Conservation (phyloP, 2,797 vertebrate species). For the Tapirus indicus region DNA sequence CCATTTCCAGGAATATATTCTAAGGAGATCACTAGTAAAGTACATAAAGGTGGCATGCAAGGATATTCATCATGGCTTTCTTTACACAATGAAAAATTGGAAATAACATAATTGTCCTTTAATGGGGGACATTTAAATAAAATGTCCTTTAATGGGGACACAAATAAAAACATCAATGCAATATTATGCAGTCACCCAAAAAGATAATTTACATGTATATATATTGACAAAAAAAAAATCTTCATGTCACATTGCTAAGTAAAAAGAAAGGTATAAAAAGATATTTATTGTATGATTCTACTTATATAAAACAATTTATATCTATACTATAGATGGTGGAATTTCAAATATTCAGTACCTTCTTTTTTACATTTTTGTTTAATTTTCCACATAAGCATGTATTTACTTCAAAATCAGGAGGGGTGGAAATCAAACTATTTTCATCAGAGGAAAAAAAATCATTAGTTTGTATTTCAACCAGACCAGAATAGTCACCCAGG, state of each 20-base stretch:
- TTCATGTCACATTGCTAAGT: slow-evolving; percentile 18
- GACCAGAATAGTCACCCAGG: slow-evolving; percentile 42
- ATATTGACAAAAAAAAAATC: slow-evolving; percentile 15
- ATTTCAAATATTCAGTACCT: slow-evolving; percentile 38
- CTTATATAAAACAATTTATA: slow-evolving; percentile 45
- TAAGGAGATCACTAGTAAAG: slow-evolving; percentile 39
- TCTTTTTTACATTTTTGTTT: slow-evolving; percentile 7
- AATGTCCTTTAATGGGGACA: background rate
- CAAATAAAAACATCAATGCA: slow-evolving; percentile 55
- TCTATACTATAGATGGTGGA: background rate
- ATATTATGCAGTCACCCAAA: slow-evolving; percentile 40
- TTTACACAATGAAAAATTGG: slow-evolving; percentile 51
- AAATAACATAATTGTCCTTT: slow-evolving; percentile 54
- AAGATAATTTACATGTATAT: background rate
- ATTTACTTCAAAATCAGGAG: slow-evolving; percentile 49
- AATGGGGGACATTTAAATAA: background rate
- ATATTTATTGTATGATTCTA: background rate
- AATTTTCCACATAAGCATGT: background rate
- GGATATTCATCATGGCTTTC: slow-evolving; percentile 26
- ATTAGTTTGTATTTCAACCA: slow-evolving; percentile 45
- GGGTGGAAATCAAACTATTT: background rate
- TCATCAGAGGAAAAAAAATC: slow-evolving; percentile 36
- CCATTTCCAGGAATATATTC: slow-evolving; percentile 3
- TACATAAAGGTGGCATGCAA: slow-evolving; percentile 36
- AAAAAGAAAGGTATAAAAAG: slow-evolving; percentile 62